A percentile compares a stretch with the other conserved stretches of the same genome.
Evolutionary conservation across 2,888 invertebrate genomes (phyloP).

Genomic region (Tubulanus polymorphus): DNA sequence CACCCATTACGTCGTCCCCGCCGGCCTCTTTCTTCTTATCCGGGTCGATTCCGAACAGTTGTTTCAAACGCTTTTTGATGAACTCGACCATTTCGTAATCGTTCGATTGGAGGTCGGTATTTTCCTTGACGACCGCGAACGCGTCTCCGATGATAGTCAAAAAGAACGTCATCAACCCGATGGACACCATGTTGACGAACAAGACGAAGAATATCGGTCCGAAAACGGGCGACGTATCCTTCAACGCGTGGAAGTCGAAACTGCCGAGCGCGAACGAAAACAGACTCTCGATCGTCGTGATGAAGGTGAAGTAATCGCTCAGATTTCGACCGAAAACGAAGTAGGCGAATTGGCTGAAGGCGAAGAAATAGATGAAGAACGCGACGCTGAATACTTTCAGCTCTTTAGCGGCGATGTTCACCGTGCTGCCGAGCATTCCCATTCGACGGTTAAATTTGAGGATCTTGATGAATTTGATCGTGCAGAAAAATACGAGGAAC

Average conservation of each 20-base stretch:
- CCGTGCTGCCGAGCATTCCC: conserved; percentile 55
- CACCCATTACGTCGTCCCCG: not conserved
- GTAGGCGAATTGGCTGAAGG: conserved; percentile 50
- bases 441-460: conserved; percentile 57
- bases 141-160: conserved; percentile 51
- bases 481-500: conserved; percentile 56
- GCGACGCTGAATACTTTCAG: conserved; percentile 54
- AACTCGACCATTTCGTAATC: conserved; percentile 52
- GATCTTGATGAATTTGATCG: conserved; percentile 57
- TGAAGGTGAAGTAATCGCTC: conserved; percentile 44
- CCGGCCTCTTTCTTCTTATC: not conserved
- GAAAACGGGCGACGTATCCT: conserved; percentile 34
- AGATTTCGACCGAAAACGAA: conserved; percentile 46
- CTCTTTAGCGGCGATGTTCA: conserved; percentile 51
- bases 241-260: conserved; percentile 52
- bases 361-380: conserved; percentile 52
- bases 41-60: conserved; percentile 21
- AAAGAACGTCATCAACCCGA: conserved; percentile 51
- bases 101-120: conserved; percentile 37
- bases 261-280: conserved; percentile 55
- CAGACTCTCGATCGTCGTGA: conserved; percentile 51
- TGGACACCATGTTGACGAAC: conserved; percentile 44
- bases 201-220: conserved; percentile 50
- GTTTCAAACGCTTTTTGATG: conserved; percentile 42
- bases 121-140: conserved; percentile 45